phyloP scores from a whole-genome alignment of 2,113 vertebrate species.

The Naja naja region DNA sequence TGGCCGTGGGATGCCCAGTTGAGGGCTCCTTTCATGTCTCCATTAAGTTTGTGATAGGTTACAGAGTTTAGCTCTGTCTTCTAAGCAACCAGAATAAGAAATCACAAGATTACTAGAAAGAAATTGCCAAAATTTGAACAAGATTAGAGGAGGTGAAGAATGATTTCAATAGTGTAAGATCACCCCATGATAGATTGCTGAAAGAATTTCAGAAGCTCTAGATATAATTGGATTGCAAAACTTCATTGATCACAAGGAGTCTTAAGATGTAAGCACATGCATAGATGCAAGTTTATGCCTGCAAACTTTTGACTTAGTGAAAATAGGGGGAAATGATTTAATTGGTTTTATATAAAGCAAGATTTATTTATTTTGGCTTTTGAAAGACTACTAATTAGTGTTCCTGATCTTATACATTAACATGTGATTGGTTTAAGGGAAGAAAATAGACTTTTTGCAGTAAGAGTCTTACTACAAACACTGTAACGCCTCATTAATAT shows the following conservation, averaged over 20 bases:
- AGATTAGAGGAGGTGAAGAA: not conserved
- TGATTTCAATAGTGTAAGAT: not conserved
- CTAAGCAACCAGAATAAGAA: not conserved
- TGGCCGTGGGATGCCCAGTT: not conserved
- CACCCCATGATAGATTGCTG: not conserved
- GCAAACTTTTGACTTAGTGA: not conserved
- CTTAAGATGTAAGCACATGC: not conserved
- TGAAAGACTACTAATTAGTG: not conserved
- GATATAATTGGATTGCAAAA: not conserved
- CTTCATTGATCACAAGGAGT: not conserved
- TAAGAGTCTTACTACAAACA: not conserved
- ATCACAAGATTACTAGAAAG: not conserved
- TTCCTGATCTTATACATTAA: not conserved
- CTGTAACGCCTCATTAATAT: not conserved
- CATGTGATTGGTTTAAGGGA: not conserved
- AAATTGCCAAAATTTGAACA: not conserved
- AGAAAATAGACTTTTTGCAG: not conserved
- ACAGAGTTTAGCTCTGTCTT: not conserved
- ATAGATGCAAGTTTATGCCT: no score
- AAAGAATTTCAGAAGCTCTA: not conserved
- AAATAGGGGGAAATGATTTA: not conserved
- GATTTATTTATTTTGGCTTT: not conserved
- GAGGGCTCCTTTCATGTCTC: not conserved
- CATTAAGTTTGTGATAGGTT: not conserved
- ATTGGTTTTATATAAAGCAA: not conserved